Base-by-base conservation (phyloP, 2,888 invertebrate species). In the Scrobipalpa costella region DNA sequence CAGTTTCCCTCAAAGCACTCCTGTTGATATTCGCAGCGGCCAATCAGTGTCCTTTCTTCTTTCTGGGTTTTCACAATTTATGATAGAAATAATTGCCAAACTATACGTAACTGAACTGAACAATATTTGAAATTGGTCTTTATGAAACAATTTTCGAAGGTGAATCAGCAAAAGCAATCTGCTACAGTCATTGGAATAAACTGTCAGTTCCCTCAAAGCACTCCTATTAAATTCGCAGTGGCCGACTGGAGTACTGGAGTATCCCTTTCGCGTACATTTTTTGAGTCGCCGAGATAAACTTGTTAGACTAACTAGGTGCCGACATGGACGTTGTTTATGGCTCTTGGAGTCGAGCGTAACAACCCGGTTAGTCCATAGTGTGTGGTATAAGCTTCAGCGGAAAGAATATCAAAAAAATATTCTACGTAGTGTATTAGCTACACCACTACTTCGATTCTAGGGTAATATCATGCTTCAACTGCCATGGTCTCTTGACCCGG, bases 321-420 rank as follows among this genome's bases (percentile, higher is more conserved):
- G 73, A 73, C 78, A 74, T 78, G 76, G 75, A 73, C 75, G 73
- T 77, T 78, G 76, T 81, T 80, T 81, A 79, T 79, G 73, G 77
- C 75, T 73, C 64, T 69, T 73, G 76, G 75, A 74, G 71, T 75
- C 71, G 69, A 71, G 73, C 77, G 76, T 73, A 74, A 77, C 75
- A 79, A 81, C 73, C 76, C 67, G 73, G 71, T 77, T 76, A 76
- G 72, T 61, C 67, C 64, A 64, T 67, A 63, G 66, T 65, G 36
- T 61, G 58, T 63, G 57, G 27, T 62, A 57, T 64, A 68, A 55
- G 72, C 67, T 66, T 66, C 55, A 63, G 67, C 68, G 63, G 64
- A n/a, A 62, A 64, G 44, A 7, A 17, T 19, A 49, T 49, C 1
- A 11, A 11, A 38, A n/a, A n/a, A n/a, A n/a, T n/a, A n/a, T n/a